Percentiles rank a stretch among this genome's conserved stretches.
Evolutionary conservation across 2,888 invertebrate species (phyloP).

Genomic region (Autographa pulchrina): DNA sequence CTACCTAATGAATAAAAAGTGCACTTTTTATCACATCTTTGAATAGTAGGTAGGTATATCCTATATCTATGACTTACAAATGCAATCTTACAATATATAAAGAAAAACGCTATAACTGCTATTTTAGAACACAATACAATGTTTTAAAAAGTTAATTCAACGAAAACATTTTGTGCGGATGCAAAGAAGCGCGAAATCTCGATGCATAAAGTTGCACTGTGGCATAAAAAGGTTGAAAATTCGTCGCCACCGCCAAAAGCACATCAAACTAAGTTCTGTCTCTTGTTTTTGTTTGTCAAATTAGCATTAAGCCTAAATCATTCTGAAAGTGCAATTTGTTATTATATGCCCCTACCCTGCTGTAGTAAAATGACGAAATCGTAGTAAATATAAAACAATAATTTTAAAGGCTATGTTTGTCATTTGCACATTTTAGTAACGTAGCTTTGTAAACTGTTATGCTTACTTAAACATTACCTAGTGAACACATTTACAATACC

Average conservation of each 20-base stretch:
- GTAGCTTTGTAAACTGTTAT: background rate
- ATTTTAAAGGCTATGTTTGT: background rate
- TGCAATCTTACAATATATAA: background rate
- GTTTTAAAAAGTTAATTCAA: no score
- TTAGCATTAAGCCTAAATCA: no score
- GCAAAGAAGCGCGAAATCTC: background rate
- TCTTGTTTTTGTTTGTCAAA: no score
- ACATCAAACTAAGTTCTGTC: no score
- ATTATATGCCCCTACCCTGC: no score
- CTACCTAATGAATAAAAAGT: background rate
- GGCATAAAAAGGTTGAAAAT: no score
- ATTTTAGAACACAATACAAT: no score
- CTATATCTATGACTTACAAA: background rate
- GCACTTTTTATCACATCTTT: background rate
- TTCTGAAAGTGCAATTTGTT: no score
- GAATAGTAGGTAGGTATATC: background rate
- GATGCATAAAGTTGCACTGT: background rate
- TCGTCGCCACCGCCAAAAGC: no score
- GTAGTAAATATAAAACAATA: background rate
- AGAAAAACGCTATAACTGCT: no score
- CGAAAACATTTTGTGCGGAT: background rate
- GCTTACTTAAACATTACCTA: slow-evolving; percentile 3
- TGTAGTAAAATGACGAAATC: no score
- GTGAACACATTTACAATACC: background rate
- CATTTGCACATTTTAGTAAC: no score